These are phyloP conservation scores for Anagyrus pseudococci DNA, from an alignment of 2,888 invertebrate genomes.

Conservation along the genomic window DNA sequence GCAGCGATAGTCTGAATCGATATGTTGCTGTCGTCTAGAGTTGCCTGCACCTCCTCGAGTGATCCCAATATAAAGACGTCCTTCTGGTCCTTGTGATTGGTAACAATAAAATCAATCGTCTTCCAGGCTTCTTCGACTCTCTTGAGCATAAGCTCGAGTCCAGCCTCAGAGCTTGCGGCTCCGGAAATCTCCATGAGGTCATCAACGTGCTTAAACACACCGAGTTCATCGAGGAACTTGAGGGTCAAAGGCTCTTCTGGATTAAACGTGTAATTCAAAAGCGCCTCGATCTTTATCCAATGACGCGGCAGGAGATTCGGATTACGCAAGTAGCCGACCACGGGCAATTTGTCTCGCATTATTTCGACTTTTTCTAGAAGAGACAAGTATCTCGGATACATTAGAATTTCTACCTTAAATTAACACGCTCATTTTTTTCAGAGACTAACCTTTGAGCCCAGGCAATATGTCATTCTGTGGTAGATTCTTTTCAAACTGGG, in stretches of 20 bases:
- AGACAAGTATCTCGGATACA: neutral
- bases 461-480: slow-evolving; percentile 83
- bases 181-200: slow-evolving; percentile 85
- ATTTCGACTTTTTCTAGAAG: slow-evolving; percentile 77
- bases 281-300: slow-evolving; percentile 82
- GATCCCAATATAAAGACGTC: slow-evolving; percentile 86
- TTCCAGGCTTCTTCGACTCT: slow-evolving; percentile 89
- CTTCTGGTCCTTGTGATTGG: slow-evolving; percentile 80
- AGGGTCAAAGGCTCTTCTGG: slow-evolving; percentile 71
- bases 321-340: slow-evolving; percentile 81
- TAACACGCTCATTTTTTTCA: too few species aligned
- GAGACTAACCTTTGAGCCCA: slow-evolving; percentile 67
- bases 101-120: slow-evolving; percentile 76
- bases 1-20: slow-evolving; percentile 86
- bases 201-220: slow-evolving; percentile 77
- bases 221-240: slow-evolving; percentile 72
- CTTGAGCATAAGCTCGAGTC: slow-evolving; percentile 79
- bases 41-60: slow-evolving; percentile 82
- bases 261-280: slow-evolving; percentile 76
- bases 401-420: neutral
- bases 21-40: slow-evolving; percentile 86
- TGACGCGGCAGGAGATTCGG: slow-evolving; percentile 80
- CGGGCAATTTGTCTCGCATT: slow-evolving; percentile 82
- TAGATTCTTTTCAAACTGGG: slow-evolving; percentile 83
- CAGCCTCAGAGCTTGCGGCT: slow-evolving; percentile 87